phyloP scores from a whole-genome alignment of 2,888 invertebrate species.

The Plebejus argus region DNA sequence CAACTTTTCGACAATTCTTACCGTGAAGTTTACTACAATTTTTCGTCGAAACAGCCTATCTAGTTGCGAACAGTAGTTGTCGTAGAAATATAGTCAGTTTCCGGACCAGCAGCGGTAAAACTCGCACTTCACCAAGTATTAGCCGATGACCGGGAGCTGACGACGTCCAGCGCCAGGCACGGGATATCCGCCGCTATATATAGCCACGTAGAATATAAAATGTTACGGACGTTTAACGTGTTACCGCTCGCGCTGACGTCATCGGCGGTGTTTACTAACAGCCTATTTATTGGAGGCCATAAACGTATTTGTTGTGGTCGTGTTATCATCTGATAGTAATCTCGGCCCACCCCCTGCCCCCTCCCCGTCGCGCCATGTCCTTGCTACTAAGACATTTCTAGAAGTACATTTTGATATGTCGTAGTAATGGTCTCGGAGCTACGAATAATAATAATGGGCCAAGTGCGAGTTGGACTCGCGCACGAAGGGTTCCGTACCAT shows the following conservation, averaged over 20 bases:
- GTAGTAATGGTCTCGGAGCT: background rate
- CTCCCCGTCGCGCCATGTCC: background rate
- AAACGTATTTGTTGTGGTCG: background rate
- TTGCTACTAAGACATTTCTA: background rate
- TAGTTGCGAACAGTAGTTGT: background rate
- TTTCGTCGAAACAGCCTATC: background rate
- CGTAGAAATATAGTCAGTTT: background rate
- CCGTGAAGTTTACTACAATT: too few relatives aligned
- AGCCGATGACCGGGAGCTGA: background rate
- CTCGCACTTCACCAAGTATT: background rate
- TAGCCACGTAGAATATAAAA: background rate
- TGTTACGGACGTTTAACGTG: background rate
- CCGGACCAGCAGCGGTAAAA: background rate
- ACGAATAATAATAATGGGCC: too few relatives aligned
- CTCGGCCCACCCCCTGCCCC: background rate
- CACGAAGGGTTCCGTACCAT: too few relatives aligned
- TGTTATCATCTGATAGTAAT: constrained; percentile 3
- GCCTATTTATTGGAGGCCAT: background rate
- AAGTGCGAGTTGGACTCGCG: too few relatives aligned
- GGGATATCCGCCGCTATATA: constrained; percentile 3
- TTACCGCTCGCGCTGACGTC: background rate
- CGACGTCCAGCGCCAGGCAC: background rate
- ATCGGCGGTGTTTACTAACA: background rate
- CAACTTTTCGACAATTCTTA: too few relatives aligned
- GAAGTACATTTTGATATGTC: background rate